A percentile compares a stretch with the other conserved stretches of the same genome.
Conservation (phyloP, 2,797 vertebrate species). For the Petrocephalus sullivani region DNA sequence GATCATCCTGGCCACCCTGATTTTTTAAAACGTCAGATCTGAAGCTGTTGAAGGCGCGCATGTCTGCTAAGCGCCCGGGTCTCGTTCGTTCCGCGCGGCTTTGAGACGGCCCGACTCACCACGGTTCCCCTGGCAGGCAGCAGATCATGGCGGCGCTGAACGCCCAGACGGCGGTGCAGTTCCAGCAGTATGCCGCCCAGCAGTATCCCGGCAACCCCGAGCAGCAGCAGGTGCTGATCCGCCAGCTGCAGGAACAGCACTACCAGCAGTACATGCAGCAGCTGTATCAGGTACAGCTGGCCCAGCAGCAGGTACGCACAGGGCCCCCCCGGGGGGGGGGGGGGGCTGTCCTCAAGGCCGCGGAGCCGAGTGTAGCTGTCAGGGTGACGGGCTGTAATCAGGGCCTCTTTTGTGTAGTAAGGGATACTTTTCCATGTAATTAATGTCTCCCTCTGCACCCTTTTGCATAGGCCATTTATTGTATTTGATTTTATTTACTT, state of each 20-base stretch:
- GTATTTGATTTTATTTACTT: too few relatives aligned
- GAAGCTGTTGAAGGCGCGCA: neutral
- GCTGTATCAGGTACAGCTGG: slow-evolving; percentile 95
- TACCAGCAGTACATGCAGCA: slow-evolving; percentile 99
- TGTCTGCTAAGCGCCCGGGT: neutral
- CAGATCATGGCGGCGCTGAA: slow-evolving; percentile 98
- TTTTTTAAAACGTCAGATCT: neutral
- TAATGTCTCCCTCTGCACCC: neutral
- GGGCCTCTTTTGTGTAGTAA: neutral
- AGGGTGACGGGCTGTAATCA: neutral
- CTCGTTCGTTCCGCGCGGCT: neutral
- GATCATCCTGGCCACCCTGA: neutral
- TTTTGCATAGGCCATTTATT: neutral
- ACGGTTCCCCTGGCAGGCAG: slow-evolving; percentile 66
- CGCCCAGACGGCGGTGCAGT: slow-evolving; percentile 94
- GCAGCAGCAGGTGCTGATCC: slow-evolving; percentile 91
- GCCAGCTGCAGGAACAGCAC: slow-evolving; percentile 97
- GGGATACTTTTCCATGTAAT: neutral
- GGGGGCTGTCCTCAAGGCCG: neutral
- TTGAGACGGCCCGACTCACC: neutral
- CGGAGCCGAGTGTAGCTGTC: neutral
- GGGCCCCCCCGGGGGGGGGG: neutral
- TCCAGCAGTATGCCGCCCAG: slow-evolving; percentile 97
- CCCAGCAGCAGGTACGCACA: slow-evolving; percentile 87
- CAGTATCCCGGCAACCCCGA: slow-evolving; percentile 93